phyloP scores from a whole-genome alignment of 2,113 vertebrate species.

The Ursus arctos region DNA sequence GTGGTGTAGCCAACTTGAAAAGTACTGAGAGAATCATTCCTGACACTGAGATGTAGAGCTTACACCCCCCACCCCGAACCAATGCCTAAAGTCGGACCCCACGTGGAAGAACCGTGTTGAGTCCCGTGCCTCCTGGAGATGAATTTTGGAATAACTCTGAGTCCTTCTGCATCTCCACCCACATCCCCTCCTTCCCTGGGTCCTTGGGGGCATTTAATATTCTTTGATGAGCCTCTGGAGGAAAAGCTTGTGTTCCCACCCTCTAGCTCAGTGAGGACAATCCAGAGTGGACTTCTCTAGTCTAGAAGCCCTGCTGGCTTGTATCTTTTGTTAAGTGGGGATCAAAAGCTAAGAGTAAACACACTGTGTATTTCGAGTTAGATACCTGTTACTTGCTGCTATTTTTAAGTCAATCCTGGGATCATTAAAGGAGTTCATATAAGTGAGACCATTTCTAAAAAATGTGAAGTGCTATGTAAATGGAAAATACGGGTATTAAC shows the following conservation, averaged over 20 bases:
- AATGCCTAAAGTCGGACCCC: rapidly evolving
- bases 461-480: background rate
- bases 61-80: background rate
- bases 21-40: background rate
- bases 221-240: background rate
- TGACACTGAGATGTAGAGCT: background rate
- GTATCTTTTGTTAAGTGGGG: background rate
- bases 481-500: background rate
- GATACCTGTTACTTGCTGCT: background rate
- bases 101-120: rapidly evolving
- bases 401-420: background rate
- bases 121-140: rapidly evolving
- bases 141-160: rapidly evolving
- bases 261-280: background rate
- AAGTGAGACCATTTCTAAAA: background rate
- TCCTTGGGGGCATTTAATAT: rapidly evolving
- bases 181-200: rapidly evolving
- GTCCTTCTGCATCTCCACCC: rapidly evolving
- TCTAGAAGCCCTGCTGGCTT: background rate
- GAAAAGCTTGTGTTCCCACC: background rate
- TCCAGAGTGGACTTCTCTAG: background rate
- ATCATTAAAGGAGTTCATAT: background rate
- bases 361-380: background rate
- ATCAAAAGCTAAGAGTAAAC: background rate
- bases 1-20: background rate